Conservation (phyloP, 2,113 vertebrate species). For the Pteronura brasiliensis region DNA sequence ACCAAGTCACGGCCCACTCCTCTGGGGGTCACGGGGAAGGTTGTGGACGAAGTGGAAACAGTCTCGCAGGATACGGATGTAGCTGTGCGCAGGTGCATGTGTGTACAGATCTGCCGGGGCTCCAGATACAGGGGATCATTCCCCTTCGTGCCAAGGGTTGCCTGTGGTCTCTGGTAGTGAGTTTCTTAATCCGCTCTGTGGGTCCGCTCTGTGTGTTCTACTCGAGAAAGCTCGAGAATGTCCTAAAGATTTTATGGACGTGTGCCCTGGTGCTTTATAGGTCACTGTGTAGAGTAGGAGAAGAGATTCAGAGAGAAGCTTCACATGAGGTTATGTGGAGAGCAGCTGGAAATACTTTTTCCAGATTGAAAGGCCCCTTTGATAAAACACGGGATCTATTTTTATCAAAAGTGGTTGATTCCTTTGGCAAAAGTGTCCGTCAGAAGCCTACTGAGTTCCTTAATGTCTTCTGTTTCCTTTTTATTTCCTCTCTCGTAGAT, state of each 20-base stretch:
- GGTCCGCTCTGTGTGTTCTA: neutral
- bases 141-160: no score
- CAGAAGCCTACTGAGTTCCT: neutral
- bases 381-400: neutral
- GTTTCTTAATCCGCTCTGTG: neutral
- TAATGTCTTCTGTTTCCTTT: neutral
- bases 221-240: neutral
- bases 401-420: neutral
- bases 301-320: neutral
- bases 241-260: neutral
- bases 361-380: neutral
- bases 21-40: neutral
- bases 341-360: no score
- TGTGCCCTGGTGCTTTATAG: accelerated
- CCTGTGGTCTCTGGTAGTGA: no score
- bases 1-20: accelerated
- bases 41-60: accelerated
- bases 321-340: accelerated
- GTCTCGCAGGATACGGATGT: accelerated
- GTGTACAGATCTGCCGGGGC: accelerated
- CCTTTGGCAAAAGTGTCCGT: neutral
- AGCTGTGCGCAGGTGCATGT: accelerated
- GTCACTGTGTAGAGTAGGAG: neutral
- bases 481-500: slow-evolving; percentile 82
- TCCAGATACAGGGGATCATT: accelerated